Conservation (phyloP, 2,113 vertebrate genomes). For the Steatornis caripensis region DNA sequence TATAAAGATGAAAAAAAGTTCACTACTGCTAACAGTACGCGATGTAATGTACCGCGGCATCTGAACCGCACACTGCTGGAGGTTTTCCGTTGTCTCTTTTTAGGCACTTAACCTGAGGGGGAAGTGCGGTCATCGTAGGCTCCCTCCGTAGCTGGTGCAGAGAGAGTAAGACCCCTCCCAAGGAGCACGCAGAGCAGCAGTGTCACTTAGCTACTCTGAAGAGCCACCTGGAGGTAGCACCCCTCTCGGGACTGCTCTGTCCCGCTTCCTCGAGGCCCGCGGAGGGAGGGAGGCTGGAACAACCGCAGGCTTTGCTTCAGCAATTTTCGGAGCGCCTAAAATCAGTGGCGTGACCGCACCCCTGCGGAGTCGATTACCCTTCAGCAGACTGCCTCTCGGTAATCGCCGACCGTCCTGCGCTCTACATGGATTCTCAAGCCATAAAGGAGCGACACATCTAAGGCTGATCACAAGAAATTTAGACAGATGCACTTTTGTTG, state of each 20-base stretch:
- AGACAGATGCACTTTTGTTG: no score
- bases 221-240: background rate
- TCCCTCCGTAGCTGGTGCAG: background rate
- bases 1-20: background rate
- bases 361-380: background rate
- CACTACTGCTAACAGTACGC: background rate
- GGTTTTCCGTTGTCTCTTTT: background rate
- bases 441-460: background rate
- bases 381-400: background rate
- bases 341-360: background rate
- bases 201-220: background rate
- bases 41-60: background rate
- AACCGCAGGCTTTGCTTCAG: background rate
- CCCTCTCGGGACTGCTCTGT: background rate
- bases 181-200: background rate
- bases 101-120: background rate
- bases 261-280: background rate
- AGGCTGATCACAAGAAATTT: no score
- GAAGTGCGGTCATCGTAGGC: rapidly evolving
- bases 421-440: background rate
- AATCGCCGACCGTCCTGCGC: background rate
- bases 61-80: rapidly evolving
- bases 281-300: background rate
- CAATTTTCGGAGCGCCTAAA: background rate
- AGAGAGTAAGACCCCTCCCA: background rate